These are phyloP conservation scores for Aurelia sp. DNA, from an alignment of 30 jellyfish, hydroid and myxozoan genomes.

Conservation along the genomic window DNA sequence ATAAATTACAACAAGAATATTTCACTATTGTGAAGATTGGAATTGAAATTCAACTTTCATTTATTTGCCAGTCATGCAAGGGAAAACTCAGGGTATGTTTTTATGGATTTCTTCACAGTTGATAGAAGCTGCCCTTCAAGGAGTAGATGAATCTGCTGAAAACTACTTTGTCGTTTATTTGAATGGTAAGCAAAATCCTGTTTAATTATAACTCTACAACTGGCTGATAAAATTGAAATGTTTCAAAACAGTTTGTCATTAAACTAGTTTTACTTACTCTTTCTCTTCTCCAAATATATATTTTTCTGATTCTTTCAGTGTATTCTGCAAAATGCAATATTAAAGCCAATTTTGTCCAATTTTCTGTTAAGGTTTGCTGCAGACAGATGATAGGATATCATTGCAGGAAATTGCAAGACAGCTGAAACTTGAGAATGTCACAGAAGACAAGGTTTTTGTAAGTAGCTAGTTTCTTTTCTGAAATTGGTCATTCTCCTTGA, in stretches of 20 bases:
- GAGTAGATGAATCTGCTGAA: slow-evolving; percentile 47
- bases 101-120: slow-evolving; percentile 40
- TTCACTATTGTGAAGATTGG: no score
- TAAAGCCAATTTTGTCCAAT: background rate
- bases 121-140: slow-evolving; percentile 79
- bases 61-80: no score
- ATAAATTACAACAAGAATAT: no score
- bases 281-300: background rate
- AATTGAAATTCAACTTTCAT: no score
- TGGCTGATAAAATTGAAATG: background rate
- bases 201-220: no score
- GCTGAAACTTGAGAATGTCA: slow-evolving; percentile 88
- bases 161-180: slow-evolving; percentile 74
- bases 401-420: slow-evolving; percentile 96
- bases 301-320: no score
- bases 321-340: background rate
- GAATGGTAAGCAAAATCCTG: slow-evolving; percentile 68
- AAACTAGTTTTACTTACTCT: background rate
- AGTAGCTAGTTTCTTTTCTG: slow-evolving; percentile 9
- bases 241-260: background rate
- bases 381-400: slow-evolving; percentile 93
- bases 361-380: slow-evolving; percentile 76
- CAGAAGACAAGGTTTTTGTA: slow-evolving; percentile 91
- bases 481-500: no score
- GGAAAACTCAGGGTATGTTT: no score